A percentile compares a stretch with the other conserved stretches of the same genome.
Evolutionary conservation across 2,113 vertebrate species (phyloP).

Genomic region (Meriones unguiculatus): DNA sequence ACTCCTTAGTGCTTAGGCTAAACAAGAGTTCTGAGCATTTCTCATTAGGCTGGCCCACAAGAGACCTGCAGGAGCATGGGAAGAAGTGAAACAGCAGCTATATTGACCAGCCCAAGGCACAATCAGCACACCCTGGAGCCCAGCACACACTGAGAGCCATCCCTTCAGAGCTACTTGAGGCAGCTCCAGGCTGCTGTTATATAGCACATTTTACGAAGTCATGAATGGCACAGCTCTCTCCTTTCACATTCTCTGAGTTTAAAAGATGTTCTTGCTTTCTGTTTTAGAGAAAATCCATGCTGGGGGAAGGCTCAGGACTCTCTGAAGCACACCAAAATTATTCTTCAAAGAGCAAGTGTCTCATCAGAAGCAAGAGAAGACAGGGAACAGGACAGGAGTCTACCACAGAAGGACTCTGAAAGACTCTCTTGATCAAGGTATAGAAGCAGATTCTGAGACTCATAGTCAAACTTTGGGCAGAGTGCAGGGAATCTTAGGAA

Average conservation of each 20-base stretch:
- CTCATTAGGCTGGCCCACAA: background rate
- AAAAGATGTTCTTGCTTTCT: background rate
- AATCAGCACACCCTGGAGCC: background rate
- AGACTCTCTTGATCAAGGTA: no score
- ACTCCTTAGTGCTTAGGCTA: background rate
- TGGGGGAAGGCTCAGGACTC: background rate
- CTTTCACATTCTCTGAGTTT: background rate
- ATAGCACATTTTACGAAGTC: constrained; percentile 7
- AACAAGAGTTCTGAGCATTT: background rate
- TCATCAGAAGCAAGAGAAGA: no score
- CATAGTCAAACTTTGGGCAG: no score
- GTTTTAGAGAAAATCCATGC: constrained; percentile 8
- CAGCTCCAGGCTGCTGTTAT: background rate
- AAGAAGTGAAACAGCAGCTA: background rate
- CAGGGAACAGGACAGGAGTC: no score
- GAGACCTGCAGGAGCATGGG: background rate
- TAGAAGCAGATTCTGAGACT: no score
- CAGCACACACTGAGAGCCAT: background rate
- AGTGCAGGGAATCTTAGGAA: no score
- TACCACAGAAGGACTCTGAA: no score
- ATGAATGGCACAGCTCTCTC: background rate
- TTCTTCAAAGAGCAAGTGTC: background rate
- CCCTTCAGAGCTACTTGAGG: background rate
- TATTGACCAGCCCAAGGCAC: background rate
- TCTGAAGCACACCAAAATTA: background rate